Conservation (phyloP, 2,797 vertebrate species). For the Picus viridis region DNA sequence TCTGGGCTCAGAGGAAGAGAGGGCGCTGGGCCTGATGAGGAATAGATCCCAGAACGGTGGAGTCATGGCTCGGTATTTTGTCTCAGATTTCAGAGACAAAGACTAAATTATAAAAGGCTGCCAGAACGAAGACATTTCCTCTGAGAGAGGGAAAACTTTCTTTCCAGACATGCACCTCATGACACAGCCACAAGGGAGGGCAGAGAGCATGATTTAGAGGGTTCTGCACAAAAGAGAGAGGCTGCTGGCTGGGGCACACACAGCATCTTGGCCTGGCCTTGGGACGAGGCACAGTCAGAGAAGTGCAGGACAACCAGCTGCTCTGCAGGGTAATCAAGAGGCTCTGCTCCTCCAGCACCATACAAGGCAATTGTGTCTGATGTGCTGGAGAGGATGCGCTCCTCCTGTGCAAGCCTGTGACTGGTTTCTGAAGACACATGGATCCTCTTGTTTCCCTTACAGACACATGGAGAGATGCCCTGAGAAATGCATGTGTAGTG, state of each 20-base stretch:
- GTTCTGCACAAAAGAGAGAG: not conserved
- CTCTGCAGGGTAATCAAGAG: not conserved
- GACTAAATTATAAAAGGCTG: not conserved
- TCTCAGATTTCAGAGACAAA: slow-evolving; percentile 9
- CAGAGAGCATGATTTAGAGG: not conserved
- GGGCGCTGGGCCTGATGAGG: not conserved
- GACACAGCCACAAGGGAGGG: not conserved
- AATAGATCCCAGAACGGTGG: not conserved
- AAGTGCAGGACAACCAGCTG: not conserved
- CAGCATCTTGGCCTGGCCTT: not conserved
- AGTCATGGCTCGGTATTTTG: not conserved
- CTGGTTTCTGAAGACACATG: not conserved
- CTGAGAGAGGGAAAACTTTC: not conserved
- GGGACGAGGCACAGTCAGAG: not conserved
- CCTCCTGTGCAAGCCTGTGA: not conserved
- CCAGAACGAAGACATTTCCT: not conserved
- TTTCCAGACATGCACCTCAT: not conserved
- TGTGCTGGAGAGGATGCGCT: not conserved
- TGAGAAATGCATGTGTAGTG: fast-evolving
- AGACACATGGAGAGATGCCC: not conserved
- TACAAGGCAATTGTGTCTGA: not conserved
- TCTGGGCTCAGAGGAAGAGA: not conserved
- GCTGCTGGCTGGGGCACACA: not conserved
- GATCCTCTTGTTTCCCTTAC: not conserved
- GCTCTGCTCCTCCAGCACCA: not conserved